Evolutionary conservation across 2,113 vertebrate species (phyloP), one percentile per base, ranked within the genome.

Genomic region (Orthonyx spaldingii): DNA sequence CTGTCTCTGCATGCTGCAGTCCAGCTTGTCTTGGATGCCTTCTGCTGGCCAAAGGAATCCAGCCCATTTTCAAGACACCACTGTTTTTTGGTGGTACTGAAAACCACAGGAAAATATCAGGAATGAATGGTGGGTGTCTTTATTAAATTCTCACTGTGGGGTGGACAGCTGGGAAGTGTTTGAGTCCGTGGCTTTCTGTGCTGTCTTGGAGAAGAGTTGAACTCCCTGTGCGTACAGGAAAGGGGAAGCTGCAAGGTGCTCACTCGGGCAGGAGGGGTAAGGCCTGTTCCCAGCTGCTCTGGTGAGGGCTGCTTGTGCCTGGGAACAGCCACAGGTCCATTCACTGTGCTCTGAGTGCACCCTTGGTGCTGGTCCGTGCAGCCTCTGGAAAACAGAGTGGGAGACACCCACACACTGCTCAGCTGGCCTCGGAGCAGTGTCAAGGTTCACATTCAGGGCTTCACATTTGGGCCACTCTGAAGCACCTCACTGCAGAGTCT

Each of bases 241-340:
- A 16, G n/a, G 60, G 26, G 41, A 66, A 80, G 30, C 56, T 87
- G 35, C 39, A 33, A 55, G 35, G 24, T 16, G 14, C 19, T 35
- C 13, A 3, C 18, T 57, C 14, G 56, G 56, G 44, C 42, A 70
- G 49, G 56, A 55, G 33, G 1, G 10, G 4, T 46, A 23, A 49
- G 35, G 47, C 33, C 5, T 33, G 64, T 16, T 81, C 69, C 41
- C 41, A 55, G 57, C 68, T 83, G 70, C 70, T 65, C 57, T 39
- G 41, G 7, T 18, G 32, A 33, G 63, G 49, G 63, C 57, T 49
- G 0, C 28, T 41, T 4, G 6, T 61, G 64, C 35, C 70, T 47
- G n/a, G 37, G n/a, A 69, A 37, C 26, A 77, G 70, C 57, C 0
- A 0, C n/a, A 35, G 44, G 8, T 41, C 35, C 0, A 0, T 9